Percentiles rank a stretch among this genome's conserved stretches.
These are phyloP conservation scores for Toxotes chatareus DNA, from an alignment of 2,113 vertebrate species.

Conservation along the genomic window DNA sequence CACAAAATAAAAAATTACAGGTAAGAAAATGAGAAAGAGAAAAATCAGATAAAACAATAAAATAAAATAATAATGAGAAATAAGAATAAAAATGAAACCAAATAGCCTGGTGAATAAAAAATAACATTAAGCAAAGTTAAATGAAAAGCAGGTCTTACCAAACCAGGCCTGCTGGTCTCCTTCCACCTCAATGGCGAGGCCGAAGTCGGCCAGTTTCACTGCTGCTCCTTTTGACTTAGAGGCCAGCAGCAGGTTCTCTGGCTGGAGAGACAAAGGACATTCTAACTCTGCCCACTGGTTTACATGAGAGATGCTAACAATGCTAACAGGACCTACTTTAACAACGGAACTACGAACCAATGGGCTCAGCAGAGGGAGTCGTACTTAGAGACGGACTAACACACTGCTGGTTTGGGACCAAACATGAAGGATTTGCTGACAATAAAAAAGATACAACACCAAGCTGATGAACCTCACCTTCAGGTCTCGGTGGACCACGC, in stretches of 20 bases:
- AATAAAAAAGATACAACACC: no score
- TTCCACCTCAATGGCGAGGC: slow-evolving; percentile 78
- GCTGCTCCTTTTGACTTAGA: slow-evolving; percentile 79
- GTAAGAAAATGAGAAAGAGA: no score
- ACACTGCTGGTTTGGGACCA: background rate
- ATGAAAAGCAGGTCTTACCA: slow-evolving; percentile 41
- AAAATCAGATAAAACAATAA: no score
- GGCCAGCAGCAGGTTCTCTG: slow-evolving; percentile 76
- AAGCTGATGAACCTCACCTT: slow-evolving; percentile 58
- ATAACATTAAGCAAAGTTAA: background rate
- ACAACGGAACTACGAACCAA: no score
- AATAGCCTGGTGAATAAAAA: no score
- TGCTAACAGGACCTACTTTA: background rate
- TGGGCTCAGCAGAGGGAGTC: no score
- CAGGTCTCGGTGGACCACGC: slow-evolving; percentile 80
- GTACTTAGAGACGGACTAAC: background rate
- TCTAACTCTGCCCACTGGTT: slow-evolving; percentile 20
- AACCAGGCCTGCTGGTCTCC: slow-evolving; percentile 83
- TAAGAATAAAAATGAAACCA: no score
- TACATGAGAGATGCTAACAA: background rate
- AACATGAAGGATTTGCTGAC: background rate
- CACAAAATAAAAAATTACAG: no score
- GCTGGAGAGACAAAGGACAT: slow-evolving; percentile 57
- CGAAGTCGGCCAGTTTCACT: slow-evolving; percentile 77
- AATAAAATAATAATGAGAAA: no score